These are phyloP conservation scores for Porphyrio hochstetteri DNA, from an alignment of 2,113 vertebrate genomes.

Conservation along the genomic window DNA sequence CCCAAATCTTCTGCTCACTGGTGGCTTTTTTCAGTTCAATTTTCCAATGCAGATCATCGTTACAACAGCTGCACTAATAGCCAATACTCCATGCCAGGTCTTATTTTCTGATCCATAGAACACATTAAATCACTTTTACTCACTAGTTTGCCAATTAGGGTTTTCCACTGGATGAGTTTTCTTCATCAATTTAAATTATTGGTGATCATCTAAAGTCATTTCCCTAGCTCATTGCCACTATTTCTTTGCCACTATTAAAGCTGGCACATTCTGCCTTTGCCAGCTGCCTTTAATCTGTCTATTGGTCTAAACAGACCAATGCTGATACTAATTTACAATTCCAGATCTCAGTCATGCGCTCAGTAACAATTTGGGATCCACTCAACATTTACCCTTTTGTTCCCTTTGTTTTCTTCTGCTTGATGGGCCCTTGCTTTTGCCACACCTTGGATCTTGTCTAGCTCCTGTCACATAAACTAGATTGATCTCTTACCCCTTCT, in stretches of 20 bases:
- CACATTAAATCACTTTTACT: slow-evolving; percentile 73
- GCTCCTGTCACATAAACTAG: background rate
- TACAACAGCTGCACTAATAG: slow-evolving; percentile 64
- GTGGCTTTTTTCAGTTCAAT: background rate
- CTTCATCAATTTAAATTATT: slow-evolving; percentile 77
- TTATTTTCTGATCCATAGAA: slow-evolving; percentile 64
- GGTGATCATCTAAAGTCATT: slow-evolving; percentile 74
- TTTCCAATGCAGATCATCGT: slow-evolving; percentile 43
- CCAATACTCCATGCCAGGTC: slow-evolving; percentile 43
- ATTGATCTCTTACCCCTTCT: background rate
- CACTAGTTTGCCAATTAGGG: slow-evolving; percentile 72
- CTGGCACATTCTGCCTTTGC: background rate
- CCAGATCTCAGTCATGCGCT: background rate
- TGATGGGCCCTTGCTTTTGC: background rate
- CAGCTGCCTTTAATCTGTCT: slow-evolving; percentile 43
- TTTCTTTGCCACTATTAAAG: slow-evolving; percentile 48
- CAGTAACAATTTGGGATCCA: background rate
- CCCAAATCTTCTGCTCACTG: background rate
- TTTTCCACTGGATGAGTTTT: slow-evolving; percentile 74
- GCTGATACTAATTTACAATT: background rate
- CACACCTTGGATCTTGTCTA: background rate
- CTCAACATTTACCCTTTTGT: background rate
- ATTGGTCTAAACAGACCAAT: slow-evolving; percentile 19
- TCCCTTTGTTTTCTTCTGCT: background rate
- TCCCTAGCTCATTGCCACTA: slow-evolving; percentile 62